phyloP scores from a whole-genome alignment of 2,888 invertebrate species.

The Diachrysia chrysitis region DNA sequence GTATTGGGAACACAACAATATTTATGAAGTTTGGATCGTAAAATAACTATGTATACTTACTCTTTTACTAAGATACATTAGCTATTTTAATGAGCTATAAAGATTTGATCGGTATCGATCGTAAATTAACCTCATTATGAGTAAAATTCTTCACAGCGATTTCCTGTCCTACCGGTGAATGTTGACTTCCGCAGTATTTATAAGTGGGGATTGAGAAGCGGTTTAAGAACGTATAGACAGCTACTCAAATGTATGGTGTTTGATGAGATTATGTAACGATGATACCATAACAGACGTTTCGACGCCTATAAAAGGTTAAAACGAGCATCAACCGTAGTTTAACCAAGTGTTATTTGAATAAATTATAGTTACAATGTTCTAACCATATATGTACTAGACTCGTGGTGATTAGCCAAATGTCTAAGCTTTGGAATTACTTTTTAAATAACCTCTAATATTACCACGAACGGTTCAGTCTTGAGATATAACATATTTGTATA shows the following conservation, averaged over 20 bases:
- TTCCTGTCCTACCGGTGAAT: neutral
- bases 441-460: too few relatives aligned
- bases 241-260: neutral
- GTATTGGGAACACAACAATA: constrained; percentile 53
- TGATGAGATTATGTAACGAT: neutral
- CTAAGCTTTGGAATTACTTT: too few relatives aligned
- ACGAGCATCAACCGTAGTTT: neutral
- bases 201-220: constrained; percentile 1
- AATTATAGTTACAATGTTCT: neutral
- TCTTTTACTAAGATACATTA: neutral
- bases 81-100: constrained; percentile 3
- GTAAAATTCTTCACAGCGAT: neutral
- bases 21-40: neutral
- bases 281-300: neutral
- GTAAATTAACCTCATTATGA: constrained; percentile 8
- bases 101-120: neutral
- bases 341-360: neutral
- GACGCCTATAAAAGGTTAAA: neutral
- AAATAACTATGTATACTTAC: neutral
- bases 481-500: too few relatives aligned
- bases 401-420: too few relatives aligned
- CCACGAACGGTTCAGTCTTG: too few relatives aligned
- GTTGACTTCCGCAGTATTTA: neutral
- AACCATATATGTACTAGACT: neutral
- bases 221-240: neutral